A percentile compares a stretch with the other conserved stretches of the same genome.
Conservation (phyloP, 2,888 invertebrate genomes). For the Eupeodes latifasciatus region DNA sequence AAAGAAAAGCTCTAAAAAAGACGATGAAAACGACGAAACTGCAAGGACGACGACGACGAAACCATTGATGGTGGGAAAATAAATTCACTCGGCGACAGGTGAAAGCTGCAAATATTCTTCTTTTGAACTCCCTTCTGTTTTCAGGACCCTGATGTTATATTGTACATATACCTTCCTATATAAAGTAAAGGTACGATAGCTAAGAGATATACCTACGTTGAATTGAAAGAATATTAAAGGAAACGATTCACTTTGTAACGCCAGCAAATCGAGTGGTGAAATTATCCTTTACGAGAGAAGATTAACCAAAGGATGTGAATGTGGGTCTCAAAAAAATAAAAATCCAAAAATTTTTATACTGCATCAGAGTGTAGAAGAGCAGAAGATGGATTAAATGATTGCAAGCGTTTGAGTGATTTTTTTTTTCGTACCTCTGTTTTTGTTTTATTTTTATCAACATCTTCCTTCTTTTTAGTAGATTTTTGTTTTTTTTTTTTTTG, state of each 20-base stretch:
- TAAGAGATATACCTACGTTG: not conserved
- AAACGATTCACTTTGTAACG: constrained; percentile 74
- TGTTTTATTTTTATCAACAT: not conserved
- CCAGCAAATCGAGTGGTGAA: constrained; percentile 73
- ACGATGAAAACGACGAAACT: constrained; percentile 8
- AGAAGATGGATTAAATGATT: constrained; percentile 65
- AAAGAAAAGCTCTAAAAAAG: constrained; percentile 39
- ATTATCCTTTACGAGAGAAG: constrained; percentile 68
- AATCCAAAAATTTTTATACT: not conserved
- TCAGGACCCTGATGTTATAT: too few species aligned
- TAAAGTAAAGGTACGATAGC: not conserved
- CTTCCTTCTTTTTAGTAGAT: not conserved
- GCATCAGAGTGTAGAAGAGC: constrained; percentile 18
- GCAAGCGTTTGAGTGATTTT: constrained; percentile 55
- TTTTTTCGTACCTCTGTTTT: not conserved
- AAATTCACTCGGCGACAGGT: constrained; percentile 71
- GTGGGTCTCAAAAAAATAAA: not conserved
- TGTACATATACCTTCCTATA: not conserved
- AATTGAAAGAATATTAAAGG: constrained; percentile 55
- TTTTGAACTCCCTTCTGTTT: constrained; percentile 41
- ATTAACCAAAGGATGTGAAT: constrained; percentile 65
- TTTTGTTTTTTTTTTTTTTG: not conserved
- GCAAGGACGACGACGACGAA: not conserved
- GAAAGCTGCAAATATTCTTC: constrained; percentile 72
- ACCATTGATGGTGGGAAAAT: constrained; percentile 10